phyloP scores from a whole-genome alignment of 2,797 vertebrate genomes.

The Sphenodon punctatus region DNA sequence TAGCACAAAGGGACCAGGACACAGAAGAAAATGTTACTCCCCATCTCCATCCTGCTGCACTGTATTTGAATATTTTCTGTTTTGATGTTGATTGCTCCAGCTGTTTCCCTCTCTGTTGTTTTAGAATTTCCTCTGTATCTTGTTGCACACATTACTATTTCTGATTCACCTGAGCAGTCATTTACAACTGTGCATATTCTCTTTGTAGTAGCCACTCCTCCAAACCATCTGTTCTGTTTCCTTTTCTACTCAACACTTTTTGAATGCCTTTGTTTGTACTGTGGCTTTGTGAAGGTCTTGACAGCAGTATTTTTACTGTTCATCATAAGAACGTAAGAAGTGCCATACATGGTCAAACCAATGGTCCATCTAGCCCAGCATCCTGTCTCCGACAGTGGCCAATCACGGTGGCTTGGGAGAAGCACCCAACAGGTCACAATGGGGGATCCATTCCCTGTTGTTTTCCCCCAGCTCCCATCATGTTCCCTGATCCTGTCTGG shows the following conservation, averaged over 20 bases:
- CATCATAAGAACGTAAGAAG: too few relatives aligned
- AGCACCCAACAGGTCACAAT: too few relatives aligned
- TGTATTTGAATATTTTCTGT: neutral
- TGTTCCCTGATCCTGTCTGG: too few relatives aligned
- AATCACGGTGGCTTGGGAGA: too few relatives aligned
- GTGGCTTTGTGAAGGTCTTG: neutral
- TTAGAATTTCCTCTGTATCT: slow-evolving; percentile 16
- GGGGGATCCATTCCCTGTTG: too few relatives aligned
- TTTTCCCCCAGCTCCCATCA: too few relatives aligned
- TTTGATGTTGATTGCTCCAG: neutral
- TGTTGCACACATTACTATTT: neutral
- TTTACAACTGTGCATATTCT: slow-evolving; percentile 5
- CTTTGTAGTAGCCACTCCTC: slow-evolving; percentile 1
- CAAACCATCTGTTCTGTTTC: neutral
- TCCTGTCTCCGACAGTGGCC: too few relatives aligned
- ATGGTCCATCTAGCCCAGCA: too few relatives aligned
- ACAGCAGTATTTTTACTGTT: neutral
- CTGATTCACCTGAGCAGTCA: slow-evolving; percentile 16
- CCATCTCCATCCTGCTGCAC: neutral
- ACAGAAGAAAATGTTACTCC: neutral
- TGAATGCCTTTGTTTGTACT: neutral
- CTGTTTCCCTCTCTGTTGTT: neutral
- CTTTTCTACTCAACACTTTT: neutral
- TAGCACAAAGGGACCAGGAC: neutral
- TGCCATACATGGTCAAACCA: too few relatives aligned